Evolutionary conservation across 2,113 vertebrate species (phyloP).

Genomic region (Pelobates fuscus): DNA sequence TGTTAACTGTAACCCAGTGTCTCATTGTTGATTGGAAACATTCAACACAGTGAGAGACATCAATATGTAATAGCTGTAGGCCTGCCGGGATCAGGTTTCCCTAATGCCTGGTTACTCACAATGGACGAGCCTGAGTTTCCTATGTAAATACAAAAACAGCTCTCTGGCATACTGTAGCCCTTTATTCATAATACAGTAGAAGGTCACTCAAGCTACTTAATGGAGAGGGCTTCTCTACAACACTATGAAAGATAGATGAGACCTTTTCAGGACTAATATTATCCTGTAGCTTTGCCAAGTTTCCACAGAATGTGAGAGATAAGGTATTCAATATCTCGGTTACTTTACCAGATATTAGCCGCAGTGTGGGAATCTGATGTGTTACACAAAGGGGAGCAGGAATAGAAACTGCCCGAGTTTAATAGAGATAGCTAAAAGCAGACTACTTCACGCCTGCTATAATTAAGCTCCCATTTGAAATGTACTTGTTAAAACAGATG

Average conservation of each 20-base stretch:
- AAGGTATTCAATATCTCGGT: constrained; percentile 66
- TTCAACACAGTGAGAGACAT: background rate
- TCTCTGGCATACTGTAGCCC: background rate
- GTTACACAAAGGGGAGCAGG: constrained; percentile 54
- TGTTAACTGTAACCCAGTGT: too few species aligned
- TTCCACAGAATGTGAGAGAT: constrained; percentile 80
- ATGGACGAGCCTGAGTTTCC: constrained; percentile 6
- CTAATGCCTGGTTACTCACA: background rate
- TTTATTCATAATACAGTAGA: constrained; percentile 31
- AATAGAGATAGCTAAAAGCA: constrained; percentile 61
- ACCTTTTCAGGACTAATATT: constrained; percentile 16
- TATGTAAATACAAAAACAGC: constrained; percentile 32
- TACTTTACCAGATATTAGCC: constrained; percentile 63
- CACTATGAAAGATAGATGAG: constrained; percentile 46
- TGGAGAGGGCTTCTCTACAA: background rate
- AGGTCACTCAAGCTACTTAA: background rate
- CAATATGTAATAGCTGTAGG: too few species aligned
- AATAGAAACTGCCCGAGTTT: constrained; percentile 65
- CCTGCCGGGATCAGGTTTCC: constrained; percentile 4
- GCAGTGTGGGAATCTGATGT: constrained; percentile 64
- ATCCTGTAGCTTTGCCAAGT: constrained; percentile 66
- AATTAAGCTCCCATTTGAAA: constrained; percentile 48
- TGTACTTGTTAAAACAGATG: constrained; percentile 15
- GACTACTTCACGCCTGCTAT: constrained; percentile 55
- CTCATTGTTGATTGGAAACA: too few species aligned